Conservation (phyloP, 2,113 vertebrate genomes). For the Peromyscus leucopus region DNA sequence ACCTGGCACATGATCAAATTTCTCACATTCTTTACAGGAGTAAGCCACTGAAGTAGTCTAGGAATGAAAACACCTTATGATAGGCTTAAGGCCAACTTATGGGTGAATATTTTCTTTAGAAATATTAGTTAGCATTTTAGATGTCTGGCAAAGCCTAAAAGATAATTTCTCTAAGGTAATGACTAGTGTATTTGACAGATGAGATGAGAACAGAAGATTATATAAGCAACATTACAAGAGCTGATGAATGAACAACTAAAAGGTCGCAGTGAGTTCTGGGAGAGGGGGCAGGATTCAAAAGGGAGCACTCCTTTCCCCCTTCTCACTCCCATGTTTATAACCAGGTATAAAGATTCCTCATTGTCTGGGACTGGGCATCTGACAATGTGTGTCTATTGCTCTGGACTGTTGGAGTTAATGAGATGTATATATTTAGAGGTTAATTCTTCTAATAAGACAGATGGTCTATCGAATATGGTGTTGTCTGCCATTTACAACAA, state of each 20-base stretch:
- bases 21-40: neutral
- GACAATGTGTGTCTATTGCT: slow-evolving; percentile 6
- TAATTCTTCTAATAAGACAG: slow-evolving; percentile 34
- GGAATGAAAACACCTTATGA: neutral
- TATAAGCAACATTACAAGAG: neutral
- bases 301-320: fast-evolving
- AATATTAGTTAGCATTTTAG: neutral
- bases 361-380: neutral
- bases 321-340: neutral
- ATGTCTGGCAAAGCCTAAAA: neutral
- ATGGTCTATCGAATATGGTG: slow-evolving; percentile 18
- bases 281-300: neutral
- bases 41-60: neutral
- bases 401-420: slow-evolving; percentile 29
- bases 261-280: neutral
- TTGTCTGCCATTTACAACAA: neutral
- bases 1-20: neutral
- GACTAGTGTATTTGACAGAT: neutral
- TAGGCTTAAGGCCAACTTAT: neutral
- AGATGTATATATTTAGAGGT: slow-evolving; percentile 68
- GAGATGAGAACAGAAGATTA: neutral
- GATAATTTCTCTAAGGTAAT: neutral
- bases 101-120: neutral
- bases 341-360: neutral
- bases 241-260: neutral